These are phyloP conservation scores for Iselma pallidipennis DNA, from an alignment of 2,888 invertebrate genomes.

Conservation along the genomic window DNA sequence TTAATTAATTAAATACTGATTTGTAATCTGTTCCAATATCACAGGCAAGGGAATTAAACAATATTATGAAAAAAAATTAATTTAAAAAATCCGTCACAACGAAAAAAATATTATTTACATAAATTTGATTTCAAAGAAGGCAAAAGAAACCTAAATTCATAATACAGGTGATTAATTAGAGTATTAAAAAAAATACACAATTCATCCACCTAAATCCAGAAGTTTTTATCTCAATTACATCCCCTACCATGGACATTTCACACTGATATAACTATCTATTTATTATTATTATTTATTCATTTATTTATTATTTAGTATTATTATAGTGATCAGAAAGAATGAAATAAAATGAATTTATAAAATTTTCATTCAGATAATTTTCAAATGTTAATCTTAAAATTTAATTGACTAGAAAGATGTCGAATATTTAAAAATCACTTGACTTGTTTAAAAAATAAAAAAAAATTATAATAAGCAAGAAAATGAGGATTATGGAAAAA, in stretches of 20 bases:
- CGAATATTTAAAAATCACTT: constrained; percentile 16
- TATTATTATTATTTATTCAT: neutral
- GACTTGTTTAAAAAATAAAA: neutral
- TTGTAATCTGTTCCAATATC: constrained; percentile 47
- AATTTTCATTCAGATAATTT: constrained; percentile 5
- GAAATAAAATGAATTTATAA: constrained; percentile 32
- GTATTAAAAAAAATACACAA: constrained; percentile 14
- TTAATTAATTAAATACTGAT: constrained; percentile 45
- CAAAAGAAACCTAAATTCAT: constrained; percentile 9
- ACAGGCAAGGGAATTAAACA: constrained; percentile 48
- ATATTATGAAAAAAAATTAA: constrained; percentile 15
- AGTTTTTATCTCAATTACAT: constrained; percentile 40
- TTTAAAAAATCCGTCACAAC: constrained; percentile 3
- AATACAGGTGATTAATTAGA: constrained; percentile 2
- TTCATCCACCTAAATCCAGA: constrained; percentile 31
- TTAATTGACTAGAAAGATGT: constrained; percentile 30
- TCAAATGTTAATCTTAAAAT: constrained; percentile 14
- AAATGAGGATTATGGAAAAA: neutral
- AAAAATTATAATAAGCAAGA: neutral
- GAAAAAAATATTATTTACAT: neutral
- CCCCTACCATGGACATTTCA: constrained; percentile 52
- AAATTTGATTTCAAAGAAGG: neutral
- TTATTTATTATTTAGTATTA: constrained; percentile 12
- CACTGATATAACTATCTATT: constrained; percentile 47
- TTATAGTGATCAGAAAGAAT: constrained; percentile 43